Conservation (phyloP, 2,797 vertebrate genomes). For the Peromyscus nudipes region DNA sequence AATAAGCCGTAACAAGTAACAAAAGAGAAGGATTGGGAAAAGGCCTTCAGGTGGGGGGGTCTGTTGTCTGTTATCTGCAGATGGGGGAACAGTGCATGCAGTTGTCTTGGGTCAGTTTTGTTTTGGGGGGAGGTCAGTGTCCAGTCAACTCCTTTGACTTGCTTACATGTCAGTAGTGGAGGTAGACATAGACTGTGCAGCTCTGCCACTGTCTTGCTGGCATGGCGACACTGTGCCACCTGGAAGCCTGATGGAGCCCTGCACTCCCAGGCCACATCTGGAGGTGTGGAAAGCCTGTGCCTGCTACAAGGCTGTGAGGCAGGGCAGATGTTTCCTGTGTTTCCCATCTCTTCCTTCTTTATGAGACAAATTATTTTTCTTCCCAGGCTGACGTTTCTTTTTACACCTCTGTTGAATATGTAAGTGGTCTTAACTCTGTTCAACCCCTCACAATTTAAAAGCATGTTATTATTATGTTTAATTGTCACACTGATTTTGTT, state of each 20-base stretch:
- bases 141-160: background rate
- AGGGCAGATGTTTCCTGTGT: constrained; percentile 27
- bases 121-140: background rate
- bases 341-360: constrained; percentile 57
- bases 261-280: background rate
- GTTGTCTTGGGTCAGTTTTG: background rate
- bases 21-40: constrained; percentile 71
- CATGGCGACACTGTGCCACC: background rate
- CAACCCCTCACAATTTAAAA: constrained; percentile 27
- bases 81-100: background rate
- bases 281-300: background rate
- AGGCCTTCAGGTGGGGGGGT: constrained; percentile 22
- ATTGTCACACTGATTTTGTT: constrained; percentile 6
- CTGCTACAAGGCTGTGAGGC: background rate
- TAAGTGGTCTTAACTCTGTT: background rate
- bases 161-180: background rate
- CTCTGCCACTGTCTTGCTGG: background rate
- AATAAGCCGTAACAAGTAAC: constrained; percentile 56
- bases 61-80: background rate
- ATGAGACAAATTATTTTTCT: constrained; percentile 45
- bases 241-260: background rate
- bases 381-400: constrained; percentile 36
- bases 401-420: background rate
- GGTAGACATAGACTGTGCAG: background rate
- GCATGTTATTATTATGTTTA: constrained; percentile 11